Evolutionary conservation across 2,888 invertebrate genomes (phyloP).

Genomic region (Drosophila neotestacea): DNA sequence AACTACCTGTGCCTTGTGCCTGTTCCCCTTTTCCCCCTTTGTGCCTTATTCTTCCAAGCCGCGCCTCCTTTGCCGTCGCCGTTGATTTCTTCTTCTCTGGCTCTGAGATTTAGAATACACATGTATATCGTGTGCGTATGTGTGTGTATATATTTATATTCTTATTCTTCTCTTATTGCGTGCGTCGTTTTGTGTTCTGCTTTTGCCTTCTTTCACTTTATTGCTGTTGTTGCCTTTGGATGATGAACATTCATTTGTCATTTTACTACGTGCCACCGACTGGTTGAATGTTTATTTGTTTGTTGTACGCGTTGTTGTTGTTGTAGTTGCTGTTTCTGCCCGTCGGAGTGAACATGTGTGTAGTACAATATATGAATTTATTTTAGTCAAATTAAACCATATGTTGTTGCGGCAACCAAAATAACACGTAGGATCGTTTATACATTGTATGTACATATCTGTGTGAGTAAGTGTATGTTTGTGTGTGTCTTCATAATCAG

Average conservation of each 20-base stretch:
- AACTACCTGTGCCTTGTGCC: constrained; percentile 73
- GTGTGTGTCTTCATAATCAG: constrained; percentile 53
- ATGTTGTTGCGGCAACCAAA: constrained; percentile 73
- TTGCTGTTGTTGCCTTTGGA: constrained; percentile 20
- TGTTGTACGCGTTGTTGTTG: constrained; percentile 50
- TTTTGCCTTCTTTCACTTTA: constrained; percentile 51
- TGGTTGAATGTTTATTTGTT: constrained; percentile 76
- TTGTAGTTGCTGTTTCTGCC: constrained; percentile 39
- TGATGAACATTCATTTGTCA: constrained; percentile 80
- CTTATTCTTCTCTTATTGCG: constrained; percentile 70
- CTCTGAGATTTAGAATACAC: constrained; percentile 69
- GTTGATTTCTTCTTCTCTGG: constrained; percentile 45
- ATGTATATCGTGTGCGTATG: constrained; percentile 7
- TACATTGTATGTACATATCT: constrained; percentile 4
- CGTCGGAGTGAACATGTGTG: constrained; percentile 66
- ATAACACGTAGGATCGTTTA: constrained; percentile 75
- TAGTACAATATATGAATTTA: constrained; percentile 64
- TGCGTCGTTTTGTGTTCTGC: constrained; percentile 52
- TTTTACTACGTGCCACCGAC: constrained; percentile 81
- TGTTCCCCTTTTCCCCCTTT: constrained; percentile 24
- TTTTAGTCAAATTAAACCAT: constrained; percentile 74
- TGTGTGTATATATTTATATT: constrained; percentile 51
- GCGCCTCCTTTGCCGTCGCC: constrained; percentile 45
- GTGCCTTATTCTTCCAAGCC: constrained; percentile 37
- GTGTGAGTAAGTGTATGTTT: not conserved